A percentile compares a stretch with the other conserved stretches of the same genome.
Conservation (phyloP, 2,113 vertebrate species). For the Poeciliopsis retropinna region DNA sequence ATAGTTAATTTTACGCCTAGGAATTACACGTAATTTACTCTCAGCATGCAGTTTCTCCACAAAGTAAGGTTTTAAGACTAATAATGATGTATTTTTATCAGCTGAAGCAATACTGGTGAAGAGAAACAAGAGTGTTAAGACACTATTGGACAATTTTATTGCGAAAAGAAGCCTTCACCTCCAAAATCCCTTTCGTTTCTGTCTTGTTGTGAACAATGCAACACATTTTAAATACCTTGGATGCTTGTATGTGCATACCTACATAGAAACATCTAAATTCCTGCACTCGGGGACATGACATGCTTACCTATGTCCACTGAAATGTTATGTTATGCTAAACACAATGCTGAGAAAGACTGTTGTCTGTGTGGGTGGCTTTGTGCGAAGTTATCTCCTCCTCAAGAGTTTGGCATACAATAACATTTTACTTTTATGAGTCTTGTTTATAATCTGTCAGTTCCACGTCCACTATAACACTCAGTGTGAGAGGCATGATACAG, state of each 20-base stretch:
- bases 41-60: neutral
- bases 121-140: neutral
- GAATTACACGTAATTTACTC: neutral
- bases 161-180: neutral
- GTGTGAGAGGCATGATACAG: neutral
- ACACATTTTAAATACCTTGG: neutral
- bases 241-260: constrained; percentile 10
- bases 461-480: neutral
- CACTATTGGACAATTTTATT: neutral
- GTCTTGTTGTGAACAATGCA: neutral
- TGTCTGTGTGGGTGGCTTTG: neutral
- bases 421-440: neutral
- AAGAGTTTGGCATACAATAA: too few relatives aligned
- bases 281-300: neutral
- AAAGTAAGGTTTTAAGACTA: too few relatives aligned
- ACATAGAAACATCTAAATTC: constrained; percentile 14
- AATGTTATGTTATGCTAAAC: neutral
- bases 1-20: neutral
- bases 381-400: too few relatives aligned
- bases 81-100: neutral
- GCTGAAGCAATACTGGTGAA: neutral
- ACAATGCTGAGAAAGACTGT: neutral
- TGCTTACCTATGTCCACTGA: constrained; percentile 2
- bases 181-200: neutral
- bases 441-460: neutral